These are phyloP conservation scores for Grallaria varia DNA, from an alignment of 2,113 vertebrate genomes.

Conservation along the genomic window DNA sequence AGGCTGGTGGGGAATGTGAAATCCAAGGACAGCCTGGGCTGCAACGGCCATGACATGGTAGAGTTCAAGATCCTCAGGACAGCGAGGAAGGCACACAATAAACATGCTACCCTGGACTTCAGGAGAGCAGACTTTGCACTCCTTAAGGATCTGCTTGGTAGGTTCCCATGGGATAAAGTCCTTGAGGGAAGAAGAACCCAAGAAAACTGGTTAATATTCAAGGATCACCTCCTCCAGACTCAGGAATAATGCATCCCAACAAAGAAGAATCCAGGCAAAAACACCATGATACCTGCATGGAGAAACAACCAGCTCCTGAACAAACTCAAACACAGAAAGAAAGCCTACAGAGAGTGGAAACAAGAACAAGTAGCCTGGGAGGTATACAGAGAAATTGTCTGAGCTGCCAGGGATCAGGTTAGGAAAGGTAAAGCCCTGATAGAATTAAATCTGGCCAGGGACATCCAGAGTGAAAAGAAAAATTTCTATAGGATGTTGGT, in stretches of 20 bases:
- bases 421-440: background rate
- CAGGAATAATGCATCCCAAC: background rate
- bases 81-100: background rate
- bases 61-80: background rate
- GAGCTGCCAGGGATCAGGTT: background rate
- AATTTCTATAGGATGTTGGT: background rate
- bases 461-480: background rate
- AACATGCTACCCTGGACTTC: background rate
- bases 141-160: background rate
- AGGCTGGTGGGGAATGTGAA: background rate
- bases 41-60: background rate
- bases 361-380: background rate
- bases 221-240: background rate
- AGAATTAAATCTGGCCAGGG: background rate
- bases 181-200: background rate
- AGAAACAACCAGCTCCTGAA: background rate
- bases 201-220: background rate
- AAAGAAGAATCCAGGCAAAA: background rate
- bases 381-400: background rate
- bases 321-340: background rate
- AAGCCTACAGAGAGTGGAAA: background rate
- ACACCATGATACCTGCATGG: too few species aligned
- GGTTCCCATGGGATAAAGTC: background rate
- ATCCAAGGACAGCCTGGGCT: background rate
- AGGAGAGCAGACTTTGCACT: background rate